phyloP scores from a whole-genome alignment of 2,888 invertebrate species.

The Caenorhabditis sp. region DNA sequence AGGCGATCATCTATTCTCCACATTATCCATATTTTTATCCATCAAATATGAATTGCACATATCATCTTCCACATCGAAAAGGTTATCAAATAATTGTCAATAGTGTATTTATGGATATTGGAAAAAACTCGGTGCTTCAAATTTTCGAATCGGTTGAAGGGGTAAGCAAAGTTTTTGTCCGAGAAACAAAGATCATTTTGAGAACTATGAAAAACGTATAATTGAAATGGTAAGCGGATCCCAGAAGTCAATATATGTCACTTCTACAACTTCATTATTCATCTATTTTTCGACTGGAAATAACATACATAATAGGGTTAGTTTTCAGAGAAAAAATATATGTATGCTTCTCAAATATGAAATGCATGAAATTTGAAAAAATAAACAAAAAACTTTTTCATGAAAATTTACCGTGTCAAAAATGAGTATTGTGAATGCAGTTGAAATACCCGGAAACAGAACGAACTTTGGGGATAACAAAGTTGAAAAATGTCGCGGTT shows the following conservation, averaged over 20 bases:
- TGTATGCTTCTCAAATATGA: too few relatives aligned
- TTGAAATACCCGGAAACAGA: too few relatives aligned
- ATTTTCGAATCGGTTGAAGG: constrained; percentile 45
- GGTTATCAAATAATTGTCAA: constrained; percentile 39
- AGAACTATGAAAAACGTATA: constrained; percentile 41
- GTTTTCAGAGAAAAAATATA: neutral
- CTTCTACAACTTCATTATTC: constrained; percentile 41
- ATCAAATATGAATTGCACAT: constrained; percentile 45
- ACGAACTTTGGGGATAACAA: too few relatives aligned
- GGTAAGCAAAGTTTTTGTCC: constrained; percentile 4
- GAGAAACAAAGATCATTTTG: neutral
- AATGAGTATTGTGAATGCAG: too few relatives aligned
- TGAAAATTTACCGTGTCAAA: too few relatives aligned
- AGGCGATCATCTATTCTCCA: constrained; percentile 11
- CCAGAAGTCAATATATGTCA: constrained; percentile 40
- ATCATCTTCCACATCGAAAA: constrained; percentile 44
- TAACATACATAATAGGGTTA: constrained; percentile 18
- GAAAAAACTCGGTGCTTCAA: constrained; percentile 38
- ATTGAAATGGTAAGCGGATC: constrained; percentile 41
- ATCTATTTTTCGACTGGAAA: constrained; percentile 48
- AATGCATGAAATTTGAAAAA: too few relatives aligned
- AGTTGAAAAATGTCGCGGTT: too few relatives aligned
- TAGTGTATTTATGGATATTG: constrained; percentile 36
- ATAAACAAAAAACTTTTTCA: too few relatives aligned
- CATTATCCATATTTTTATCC: constrained; percentile 52